A percentile compares a stretch with the other conserved stretches of the same genome.
Evolutionary conservation across 2,113 vertebrate species (phyloP).

Genomic region (Columbina picui): DNA sequence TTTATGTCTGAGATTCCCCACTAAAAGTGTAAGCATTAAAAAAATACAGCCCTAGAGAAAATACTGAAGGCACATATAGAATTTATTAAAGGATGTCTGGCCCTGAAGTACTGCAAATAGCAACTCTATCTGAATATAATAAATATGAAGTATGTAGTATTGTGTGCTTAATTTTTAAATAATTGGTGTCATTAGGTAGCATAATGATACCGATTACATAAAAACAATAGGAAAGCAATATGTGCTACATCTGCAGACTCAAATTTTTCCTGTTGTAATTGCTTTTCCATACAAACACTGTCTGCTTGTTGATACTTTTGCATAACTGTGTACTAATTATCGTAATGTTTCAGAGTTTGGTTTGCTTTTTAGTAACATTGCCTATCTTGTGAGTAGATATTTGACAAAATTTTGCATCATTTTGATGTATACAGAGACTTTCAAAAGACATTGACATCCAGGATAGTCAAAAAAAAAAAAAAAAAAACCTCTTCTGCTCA

Average conservation of each 20-base stretch:
- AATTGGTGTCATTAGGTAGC: conserved; percentile 76
- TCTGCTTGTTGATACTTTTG: conserved; percentile 62
- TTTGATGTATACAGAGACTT: not conserved
- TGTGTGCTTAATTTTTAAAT: conserved; percentile 77
- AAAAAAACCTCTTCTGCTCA: not conserved
- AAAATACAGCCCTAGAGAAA: conserved; percentile 62
- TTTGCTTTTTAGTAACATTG: conserved; percentile 4
- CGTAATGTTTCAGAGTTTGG: conserved; percentile 47
- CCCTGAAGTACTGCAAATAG: conserved; percentile 51
- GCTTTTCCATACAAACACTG: conserved; percentile 57
- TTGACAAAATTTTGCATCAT: not conserved
- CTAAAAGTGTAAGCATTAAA: conserved; percentile 67
- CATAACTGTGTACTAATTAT: conserved; percentile 53
- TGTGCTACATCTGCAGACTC: conserved; percentile 45
- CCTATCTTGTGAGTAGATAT: not conserved
- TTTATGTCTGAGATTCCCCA: conserved; percentile 72
- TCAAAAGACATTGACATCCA: not conserved
- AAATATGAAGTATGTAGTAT: conserved; percentile 52
- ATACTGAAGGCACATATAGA: conserved; percentile 55
- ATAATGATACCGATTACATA: conserved; percentile 60
- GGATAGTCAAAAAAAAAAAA: conserved; percentile 1
- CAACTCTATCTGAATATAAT: conserved; percentile 56
- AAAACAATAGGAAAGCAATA: conserved; percentile 49
- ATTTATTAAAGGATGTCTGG: conserved; percentile 44
- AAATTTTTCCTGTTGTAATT: conserved; percentile 56